Conservation (phyloP, 30 jellyfish, hydroid and myxozoan genomes). For the Pelagia noctiluca region DNA sequence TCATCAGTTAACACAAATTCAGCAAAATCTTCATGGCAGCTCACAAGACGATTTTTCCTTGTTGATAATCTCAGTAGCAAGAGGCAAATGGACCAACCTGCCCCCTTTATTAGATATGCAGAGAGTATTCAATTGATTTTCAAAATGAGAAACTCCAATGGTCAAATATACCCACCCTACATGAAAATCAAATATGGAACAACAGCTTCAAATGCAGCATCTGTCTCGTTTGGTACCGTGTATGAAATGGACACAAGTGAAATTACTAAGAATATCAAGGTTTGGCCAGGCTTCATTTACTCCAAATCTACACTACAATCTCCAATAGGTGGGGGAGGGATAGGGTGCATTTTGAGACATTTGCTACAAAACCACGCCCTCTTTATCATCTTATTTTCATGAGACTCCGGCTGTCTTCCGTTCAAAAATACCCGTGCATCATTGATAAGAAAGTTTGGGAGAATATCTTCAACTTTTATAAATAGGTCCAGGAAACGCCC, state of each 20-base stretch:
- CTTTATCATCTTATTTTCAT: no score
- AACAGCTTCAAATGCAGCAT: conserved; percentile 27
- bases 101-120: conserved; percentile 81
- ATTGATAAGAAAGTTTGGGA: no score
- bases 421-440: no score
- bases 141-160: conserved; percentile 77
- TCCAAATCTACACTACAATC: no score
- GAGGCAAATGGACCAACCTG: conserved; percentile 45
- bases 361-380: no score
- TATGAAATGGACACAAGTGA: conserved; percentile 83
- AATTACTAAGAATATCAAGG: conserved; percentile 81
- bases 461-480: no score
- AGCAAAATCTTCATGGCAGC: conserved; percentile 63
- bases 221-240: conserved; percentile 68
- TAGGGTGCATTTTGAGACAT: no score
- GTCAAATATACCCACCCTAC: conserved; percentile 94
- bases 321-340: no score
- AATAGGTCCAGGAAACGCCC: no score
- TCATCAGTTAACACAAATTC: conserved; percentile 61
- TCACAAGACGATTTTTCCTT: conserved; percentile 80
- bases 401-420: no score
- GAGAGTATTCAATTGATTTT: conserved; percentile 50
- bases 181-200: conserved; percentile 79
- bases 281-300: no score
- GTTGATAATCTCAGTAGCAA: conserved; percentile 86